Conservation (phyloP, 2,797 vertebrate genomes). For the Pitangus sulphuratus region DNA sequence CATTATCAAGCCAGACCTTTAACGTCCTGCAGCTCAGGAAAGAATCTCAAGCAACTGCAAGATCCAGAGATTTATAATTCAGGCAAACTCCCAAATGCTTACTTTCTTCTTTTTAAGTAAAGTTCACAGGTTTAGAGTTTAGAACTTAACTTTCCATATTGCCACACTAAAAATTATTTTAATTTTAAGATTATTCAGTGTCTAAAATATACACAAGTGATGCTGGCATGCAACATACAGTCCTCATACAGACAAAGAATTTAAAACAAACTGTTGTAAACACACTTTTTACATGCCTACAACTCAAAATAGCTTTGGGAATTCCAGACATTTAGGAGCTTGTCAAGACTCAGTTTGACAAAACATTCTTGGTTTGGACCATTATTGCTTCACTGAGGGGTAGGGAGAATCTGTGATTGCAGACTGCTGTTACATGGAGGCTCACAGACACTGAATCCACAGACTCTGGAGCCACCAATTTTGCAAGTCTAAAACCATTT, state of each 20-base stretch:
- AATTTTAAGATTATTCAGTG: neutral
- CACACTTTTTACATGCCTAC: neutral
- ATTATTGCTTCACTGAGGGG: neutral
- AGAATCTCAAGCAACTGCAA: neutral
- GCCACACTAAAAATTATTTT: neutral
- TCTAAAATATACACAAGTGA: neutral
- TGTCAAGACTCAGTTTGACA: neutral
- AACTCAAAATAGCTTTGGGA: neutral
- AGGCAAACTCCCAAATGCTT: neutral
- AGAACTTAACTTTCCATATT: neutral
- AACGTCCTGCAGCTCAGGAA: neutral
- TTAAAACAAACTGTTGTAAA: neutral
- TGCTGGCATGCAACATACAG: accelerated
- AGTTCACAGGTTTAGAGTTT: neutral
- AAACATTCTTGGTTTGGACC: neutral
- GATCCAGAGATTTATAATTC: neutral
- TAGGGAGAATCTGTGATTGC: neutral
- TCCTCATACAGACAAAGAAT: neutral
- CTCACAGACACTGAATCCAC: neutral
- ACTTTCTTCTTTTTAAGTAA: neutral
- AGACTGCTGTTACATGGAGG: neutral
- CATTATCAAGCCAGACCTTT: neutral
- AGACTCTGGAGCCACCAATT: neutral
- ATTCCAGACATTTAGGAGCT: neutral
- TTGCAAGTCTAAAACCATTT: neutral